These are phyloP conservation scores for Anisognathus igniventris DNA, from an alignment of 2,797 vertebrate species.

Conservation along the genomic window DNA sequence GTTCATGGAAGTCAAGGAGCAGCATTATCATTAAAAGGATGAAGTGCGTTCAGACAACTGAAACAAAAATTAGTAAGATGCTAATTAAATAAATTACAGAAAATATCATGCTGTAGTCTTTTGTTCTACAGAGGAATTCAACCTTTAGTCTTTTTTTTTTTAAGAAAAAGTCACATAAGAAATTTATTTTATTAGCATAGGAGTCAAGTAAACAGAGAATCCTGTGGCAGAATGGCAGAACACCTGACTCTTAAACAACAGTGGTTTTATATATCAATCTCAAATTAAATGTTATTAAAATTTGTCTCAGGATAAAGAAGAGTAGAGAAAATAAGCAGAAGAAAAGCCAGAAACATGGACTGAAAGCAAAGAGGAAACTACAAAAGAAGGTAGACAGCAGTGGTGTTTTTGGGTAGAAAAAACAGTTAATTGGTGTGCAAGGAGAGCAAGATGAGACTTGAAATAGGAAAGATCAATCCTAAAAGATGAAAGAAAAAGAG, in stretches of 20 bases:
- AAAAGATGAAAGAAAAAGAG: constrained; percentile 5
- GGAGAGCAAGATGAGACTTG: not conserved
- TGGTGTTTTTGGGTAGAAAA: not conserved
- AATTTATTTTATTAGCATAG: not conserved
- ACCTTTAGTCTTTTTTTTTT: not conserved
- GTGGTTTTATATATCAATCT: not conserved
- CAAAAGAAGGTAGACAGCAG: not conserved
- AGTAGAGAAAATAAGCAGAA: not conserved
- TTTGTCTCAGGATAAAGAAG: not conserved
- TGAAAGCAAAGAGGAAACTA: not conserved
- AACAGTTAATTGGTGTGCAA: not conserved
- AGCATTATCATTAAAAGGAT: not conserved
- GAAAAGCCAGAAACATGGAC: not conserved
- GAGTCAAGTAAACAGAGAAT: not conserved
- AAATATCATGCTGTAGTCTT: not conserved
- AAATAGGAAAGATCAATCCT: not conserved
- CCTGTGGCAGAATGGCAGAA: not conserved
- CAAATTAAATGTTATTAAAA: constrained; percentile 6
- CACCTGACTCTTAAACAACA: not conserved
- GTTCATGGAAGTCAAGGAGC: not conserved
- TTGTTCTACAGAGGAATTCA: not conserved
- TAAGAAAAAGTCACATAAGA: not conserved
- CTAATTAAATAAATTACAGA: constrained; percentile 16
- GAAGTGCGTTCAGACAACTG: not conserved
- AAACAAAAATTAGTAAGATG: not conserved